phyloP scores from a whole-genome alignment of 2,888 invertebrate genomes.

The Branchipolynoe longqiensis region DNA sequence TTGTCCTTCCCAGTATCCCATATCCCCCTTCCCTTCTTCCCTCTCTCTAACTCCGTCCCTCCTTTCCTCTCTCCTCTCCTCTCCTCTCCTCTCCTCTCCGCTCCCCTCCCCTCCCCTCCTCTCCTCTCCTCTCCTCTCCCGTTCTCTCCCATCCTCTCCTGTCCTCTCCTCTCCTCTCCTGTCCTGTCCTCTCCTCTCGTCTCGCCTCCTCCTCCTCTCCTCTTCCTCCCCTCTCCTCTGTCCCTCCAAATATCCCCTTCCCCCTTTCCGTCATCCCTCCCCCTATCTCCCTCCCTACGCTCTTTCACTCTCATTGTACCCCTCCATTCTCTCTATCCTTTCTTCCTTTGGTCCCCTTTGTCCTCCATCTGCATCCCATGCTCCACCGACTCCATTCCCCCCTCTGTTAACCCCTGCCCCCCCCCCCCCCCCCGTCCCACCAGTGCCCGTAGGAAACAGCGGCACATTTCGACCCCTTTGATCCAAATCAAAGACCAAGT shows the following conservation, averaged over 20 bases:
- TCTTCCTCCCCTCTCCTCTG: no score
- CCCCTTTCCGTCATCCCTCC: not conserved
- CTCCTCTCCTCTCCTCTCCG: not conserved
- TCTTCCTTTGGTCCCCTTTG: no score
- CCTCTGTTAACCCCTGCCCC: not conserved
- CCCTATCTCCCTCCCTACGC: not conserved
- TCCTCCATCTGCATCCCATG: not conserved
- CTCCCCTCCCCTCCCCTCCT: not conserved
- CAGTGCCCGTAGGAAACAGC: not conserved
- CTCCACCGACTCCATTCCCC: not conserved
- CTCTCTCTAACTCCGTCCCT: no score
- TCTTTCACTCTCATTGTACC: not conserved
- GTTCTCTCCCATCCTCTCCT: no score
- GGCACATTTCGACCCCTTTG: not conserved
- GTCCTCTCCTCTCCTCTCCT: no score
- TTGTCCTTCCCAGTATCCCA: no score
- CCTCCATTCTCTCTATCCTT: no score
- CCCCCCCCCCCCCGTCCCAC: not conserved
- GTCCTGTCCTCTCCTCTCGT: no score
- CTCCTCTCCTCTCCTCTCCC: no score
- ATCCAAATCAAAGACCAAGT: not conserved
- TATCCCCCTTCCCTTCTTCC: no score
- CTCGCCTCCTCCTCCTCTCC: no score
- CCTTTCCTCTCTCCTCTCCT: not conserved
- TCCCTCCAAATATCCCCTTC: not conserved